These are phyloP conservation scores for Anoplopoma fimbria DNA, from an alignment of 2,113 vertebrate species.

Conservation along the genomic window DNA sequence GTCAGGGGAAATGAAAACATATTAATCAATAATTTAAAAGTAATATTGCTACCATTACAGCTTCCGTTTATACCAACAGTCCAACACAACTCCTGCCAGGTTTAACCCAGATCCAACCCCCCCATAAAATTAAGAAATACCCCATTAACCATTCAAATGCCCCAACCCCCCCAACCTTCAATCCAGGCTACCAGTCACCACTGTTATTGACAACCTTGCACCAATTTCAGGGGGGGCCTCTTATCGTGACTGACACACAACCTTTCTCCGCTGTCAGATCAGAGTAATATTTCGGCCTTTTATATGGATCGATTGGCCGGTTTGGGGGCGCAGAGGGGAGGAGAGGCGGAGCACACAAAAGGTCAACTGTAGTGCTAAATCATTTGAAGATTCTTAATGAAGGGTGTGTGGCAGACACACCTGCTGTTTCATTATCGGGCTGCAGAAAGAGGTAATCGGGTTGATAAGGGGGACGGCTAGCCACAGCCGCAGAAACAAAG, in stretches of 20 bases:
- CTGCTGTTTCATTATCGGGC: conserved; percentile 76
- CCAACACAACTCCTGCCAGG: not conserved
- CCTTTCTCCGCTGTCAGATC: conserved; percentile 85
- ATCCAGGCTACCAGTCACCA: conserved; percentile 46
- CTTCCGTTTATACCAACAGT: conserved; percentile 8
- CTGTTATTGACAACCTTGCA: conserved; percentile 80
- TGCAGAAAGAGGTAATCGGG: conserved; percentile 49
- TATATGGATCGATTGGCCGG: conserved; percentile 79
- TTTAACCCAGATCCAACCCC: conserved; percentile 9
- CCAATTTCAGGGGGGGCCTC: conserved; percentile 80
- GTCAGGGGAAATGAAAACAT: not conserved
- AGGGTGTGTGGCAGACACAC: conserved; percentile 76
- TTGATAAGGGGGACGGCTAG: conserved; percentile 53
- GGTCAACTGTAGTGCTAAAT: conserved; percentile 82
- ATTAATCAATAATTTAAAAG: conserved; percentile 4
- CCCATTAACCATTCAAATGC: not conserved
- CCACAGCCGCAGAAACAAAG: conserved; percentile 1
- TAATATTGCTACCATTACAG: not conserved
- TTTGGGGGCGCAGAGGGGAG: conserved; percentile 70
- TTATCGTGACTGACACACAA: conserved; percentile 82
- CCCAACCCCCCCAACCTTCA: conserved; percentile 28
- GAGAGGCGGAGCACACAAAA: conserved; percentile 74
- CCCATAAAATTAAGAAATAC: conserved; percentile 12
- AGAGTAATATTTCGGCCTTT: conserved; percentile 85
- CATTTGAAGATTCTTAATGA: conserved; percentile 83